phyloP scores from a whole-genome alignment of 2,797 vertebrate genomes.

The Esox lucius region DNA sequence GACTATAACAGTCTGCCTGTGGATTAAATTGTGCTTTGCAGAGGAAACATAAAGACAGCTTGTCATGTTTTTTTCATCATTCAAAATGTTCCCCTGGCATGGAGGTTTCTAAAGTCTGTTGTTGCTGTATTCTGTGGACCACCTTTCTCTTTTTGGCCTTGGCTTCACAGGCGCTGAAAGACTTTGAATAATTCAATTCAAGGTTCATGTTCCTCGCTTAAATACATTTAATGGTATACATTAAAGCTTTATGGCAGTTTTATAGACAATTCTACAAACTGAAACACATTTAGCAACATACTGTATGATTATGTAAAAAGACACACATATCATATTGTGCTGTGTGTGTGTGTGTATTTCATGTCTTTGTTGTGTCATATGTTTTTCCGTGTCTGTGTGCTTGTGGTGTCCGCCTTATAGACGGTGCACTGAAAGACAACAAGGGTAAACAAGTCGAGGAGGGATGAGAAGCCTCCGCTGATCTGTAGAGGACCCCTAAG shows the following conservation, averaged over 20 bases:
- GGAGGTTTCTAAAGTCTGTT: too few species aligned
- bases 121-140: conserved; percentile 20
- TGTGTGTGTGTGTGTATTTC: not conserved
- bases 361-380: not conserved
- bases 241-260: not conserved
- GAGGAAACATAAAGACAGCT: conserved; percentile 45
- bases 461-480: conserved; percentile 39
- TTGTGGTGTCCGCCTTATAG: conserved; percentile 30
- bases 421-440: conserved; percentile 39
- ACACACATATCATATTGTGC: not conserved
- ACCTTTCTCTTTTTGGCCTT: conserved; percentile 13
- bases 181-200: not conserved
- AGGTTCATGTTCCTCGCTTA: not conserved
- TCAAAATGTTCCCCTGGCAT: conserved; percentile 55
- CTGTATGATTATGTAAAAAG: not conserved
- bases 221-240: not conserved
- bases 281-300: not conserved
- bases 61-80: conserved; percentile 29
- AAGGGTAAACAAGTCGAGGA: conserved; percentile 26
- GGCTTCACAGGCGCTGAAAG: conserved; percentile 32
- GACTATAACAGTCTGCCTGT: conserved; percentile 50
- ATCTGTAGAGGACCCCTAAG: conserved; percentile 49
- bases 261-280: not conserved
- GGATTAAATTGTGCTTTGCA: conserved; percentile 55
- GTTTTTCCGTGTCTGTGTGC: conserved; percentile 2